A percentile compares a stretch with the other conserved stretches of the same genome.
phyloP scores from a whole-genome alignment of 2,113 vertebrate genomes.

The Brachypteracias leptosomus region DNA sequence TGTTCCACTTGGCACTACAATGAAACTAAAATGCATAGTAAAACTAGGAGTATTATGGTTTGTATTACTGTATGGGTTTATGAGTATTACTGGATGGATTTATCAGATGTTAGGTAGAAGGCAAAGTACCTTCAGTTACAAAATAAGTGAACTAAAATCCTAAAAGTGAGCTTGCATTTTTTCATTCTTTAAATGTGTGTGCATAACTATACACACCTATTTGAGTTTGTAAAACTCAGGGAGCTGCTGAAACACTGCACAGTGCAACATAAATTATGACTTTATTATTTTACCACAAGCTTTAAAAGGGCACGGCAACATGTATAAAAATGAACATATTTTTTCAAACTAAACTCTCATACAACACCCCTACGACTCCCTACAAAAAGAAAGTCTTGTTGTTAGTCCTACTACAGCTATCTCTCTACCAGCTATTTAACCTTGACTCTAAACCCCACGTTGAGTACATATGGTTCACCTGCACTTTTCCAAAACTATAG shows the following conservation, averaged over 20 bases:
- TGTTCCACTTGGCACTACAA: background rate
- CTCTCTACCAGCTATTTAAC: background rate
- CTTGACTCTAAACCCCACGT: background rate
- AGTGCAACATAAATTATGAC: background rate
- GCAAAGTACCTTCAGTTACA: background rate
- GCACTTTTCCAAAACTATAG: background rate
- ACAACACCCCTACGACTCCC: background rate
- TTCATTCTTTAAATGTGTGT: background rate
- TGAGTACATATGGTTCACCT: background rate
- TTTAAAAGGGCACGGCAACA: background rate
- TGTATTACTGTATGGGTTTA: background rate
- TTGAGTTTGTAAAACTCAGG: background rate
- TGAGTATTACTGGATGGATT: background rate
- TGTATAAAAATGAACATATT: background rate
- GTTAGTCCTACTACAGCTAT: background rate
- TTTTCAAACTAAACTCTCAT: background rate
- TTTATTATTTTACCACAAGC: background rate
- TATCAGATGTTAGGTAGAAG: background rate
- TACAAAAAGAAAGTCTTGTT: background rate
- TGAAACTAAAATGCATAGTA: background rate
- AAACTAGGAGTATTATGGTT: background rate
- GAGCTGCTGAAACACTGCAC: background rate
- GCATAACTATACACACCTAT: fast-evolving
- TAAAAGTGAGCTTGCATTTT: background rate
- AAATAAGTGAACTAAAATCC: background rate